A percentile compares a stretch with the other conserved stretches of the same genome.
Conservation (phyloP, 2,888 invertebrate species). For the Seira ritae region DNA sequence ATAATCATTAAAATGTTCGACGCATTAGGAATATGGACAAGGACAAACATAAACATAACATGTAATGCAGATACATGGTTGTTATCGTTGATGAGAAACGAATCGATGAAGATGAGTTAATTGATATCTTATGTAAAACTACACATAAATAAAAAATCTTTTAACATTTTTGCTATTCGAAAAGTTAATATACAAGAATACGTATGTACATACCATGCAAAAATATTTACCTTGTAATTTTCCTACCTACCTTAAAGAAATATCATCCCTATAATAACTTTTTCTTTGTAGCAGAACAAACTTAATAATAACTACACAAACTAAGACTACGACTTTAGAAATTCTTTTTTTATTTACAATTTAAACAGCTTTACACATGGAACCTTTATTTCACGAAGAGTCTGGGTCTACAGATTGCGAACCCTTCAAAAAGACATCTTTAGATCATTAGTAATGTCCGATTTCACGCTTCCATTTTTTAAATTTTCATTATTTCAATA, state of each 20-base stretch:
- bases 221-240: not conserved
- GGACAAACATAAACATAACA: slow-evolving; percentile 37
- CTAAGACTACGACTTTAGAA: not conserved
- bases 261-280: not conserved
- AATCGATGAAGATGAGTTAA: slow-evolving; percentile 58
- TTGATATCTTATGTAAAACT: slow-evolving; percentile 8
- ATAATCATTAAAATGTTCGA: too few species aligned
- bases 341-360: too few species aligned
- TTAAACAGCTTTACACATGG: not conserved
- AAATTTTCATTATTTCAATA: not conserved
- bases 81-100: slow-evolving; percentile 13
- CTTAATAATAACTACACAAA: not conserved
- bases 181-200: not conserved
- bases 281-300: not conserved
- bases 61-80: not conserved
- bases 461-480: not conserved
- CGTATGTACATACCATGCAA: not conserved
- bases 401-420: not conserved
- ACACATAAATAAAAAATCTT: not conserved
- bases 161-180: not conserved
- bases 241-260: not conserved
- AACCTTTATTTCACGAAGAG: not conserved
- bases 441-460: not conserved
- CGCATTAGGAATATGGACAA: slow-evolving; percentile 41
- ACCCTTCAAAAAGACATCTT: not conserved